Evolutionary conservation across 2,113 vertebrate genomes (phyloP), one percentile per base, ranked within the genome.

Genomic region (Ellobius talpinus): DNA sequence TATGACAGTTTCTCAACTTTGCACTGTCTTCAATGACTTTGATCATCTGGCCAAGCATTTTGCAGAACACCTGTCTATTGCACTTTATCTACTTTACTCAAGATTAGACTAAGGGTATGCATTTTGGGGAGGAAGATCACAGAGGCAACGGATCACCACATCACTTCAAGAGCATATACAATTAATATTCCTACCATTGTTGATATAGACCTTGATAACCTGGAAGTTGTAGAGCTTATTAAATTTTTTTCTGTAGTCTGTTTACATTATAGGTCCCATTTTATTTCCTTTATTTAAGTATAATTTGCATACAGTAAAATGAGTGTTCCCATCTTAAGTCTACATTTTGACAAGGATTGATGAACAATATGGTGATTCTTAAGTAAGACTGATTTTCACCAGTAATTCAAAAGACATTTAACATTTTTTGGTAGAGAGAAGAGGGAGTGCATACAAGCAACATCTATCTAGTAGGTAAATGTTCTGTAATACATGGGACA

Each of bases 351-450:
- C 85, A 17, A 84, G 17, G 73, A 81, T 36, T 72, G 91, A 94
- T 66, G 13, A 95, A 89, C 24, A 13, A 82, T 61, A 77, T 45
- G 92, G 24, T 61, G 68, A 10, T 93, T 93, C 21, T 90, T 47
- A 86, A 84, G 39, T n/a, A 77, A 39, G 8, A n/a, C 14, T 92
- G 36, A 96, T 86, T 97, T 92, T 74, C 33, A 14, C 33, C 21
- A 65, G 63, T 58, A 76, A 88, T 21, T 19, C 61, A 55, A 29
- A 36, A 65, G 5, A 63, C 5, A 77, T 87, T 61, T 68, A 23
- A 84, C 31, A 72, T 94, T 52, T 88, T 77, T 73, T 23, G 47
- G n/a, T 90, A 94, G 45, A 97, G 39, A 66, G 78, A 95, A 85
- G 16, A 24, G 31, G 58, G 61, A 72, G 61, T 52, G 16, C 2